These are phyloP conservation scores for Cranoglanis bouderius DNA, from an alignment of 2,113 vertebrate species.

Conservation along the genomic window DNA sequence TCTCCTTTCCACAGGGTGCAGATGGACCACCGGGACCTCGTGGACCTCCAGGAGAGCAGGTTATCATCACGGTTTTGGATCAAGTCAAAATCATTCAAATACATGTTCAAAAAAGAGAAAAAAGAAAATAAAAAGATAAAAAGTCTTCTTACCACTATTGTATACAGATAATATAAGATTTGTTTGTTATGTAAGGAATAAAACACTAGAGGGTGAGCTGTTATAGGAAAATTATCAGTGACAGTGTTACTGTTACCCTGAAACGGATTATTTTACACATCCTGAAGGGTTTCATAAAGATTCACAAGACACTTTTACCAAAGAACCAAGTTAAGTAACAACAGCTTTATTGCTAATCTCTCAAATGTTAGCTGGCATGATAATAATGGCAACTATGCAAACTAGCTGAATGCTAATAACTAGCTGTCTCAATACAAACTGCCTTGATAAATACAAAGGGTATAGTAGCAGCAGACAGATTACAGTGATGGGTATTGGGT, in stretches of 20 bases:
- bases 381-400: neutral
- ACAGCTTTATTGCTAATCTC: neutral
- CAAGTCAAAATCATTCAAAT: neutral
- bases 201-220: neutral
- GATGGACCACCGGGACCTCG: constrained; percentile 69
- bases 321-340: neutral
- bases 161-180: neutral
- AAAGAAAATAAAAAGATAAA: neutral
- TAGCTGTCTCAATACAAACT: neutral
- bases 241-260: neutral
- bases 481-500: too few relatives aligned
- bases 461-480: neutral
- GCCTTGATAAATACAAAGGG: too few relatives aligned
- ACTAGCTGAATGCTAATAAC: neutral
- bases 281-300: neutral
- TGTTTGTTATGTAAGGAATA: neutral
- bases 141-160: neutral
- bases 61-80: constrained; percentile 52
- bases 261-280: neutral
- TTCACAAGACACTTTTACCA: neutral
- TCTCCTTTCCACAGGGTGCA: constrained; percentile 62
- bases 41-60: constrained; percentile 78
- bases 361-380: neutral
- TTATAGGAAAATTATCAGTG: neutral
- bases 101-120: neutral